phyloP scores from a whole-genome alignment of 2,113 vertebrate species.

The Neogale vison region DNA sequence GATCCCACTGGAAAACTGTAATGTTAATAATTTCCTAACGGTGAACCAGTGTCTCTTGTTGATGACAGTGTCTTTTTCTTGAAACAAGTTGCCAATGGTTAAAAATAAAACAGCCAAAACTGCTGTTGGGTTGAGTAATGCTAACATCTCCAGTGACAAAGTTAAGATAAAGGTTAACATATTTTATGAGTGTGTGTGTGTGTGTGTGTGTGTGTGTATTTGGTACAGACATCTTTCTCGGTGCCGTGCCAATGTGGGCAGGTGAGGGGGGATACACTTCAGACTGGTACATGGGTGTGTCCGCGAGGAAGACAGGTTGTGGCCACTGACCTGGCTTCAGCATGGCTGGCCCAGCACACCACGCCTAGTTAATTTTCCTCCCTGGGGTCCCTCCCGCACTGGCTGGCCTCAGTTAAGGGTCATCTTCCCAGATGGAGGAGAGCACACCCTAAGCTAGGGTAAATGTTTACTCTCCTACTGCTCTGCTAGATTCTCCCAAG shows the following conservation, averaged over 20 bases:
- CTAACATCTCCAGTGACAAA: neutral
- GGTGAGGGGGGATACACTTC: fast-evolving
- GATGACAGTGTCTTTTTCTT: neutral
- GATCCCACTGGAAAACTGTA: neutral
- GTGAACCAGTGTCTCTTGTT: neutral
- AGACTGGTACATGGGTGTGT: fast-evolving
- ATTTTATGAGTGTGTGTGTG: fast-evolving
- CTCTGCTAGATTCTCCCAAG: neutral
- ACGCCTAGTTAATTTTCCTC: neutral
- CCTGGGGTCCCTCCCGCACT: neutral
- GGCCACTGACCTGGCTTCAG: neutral
- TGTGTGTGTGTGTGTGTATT: neutral
- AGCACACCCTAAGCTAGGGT: neutral
- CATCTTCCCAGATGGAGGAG: neutral
- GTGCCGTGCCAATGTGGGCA: neutral
- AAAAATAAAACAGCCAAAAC: slow-evolving; percentile 41
- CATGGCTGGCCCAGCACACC: neutral
- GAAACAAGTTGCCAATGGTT: neutral
- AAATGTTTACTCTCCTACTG: fast-evolving
- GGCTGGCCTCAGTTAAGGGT: neutral
- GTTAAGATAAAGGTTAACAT: neutral
- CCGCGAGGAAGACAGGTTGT: fast-evolving
- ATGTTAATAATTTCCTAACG: neutral
- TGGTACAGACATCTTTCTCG: fast-evolving
- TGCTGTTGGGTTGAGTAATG: neutral